Evolutionary conservation across 2,113 vertebrate genomes (phyloP).

Genomic region (Sylvilagus bachmani): DNA sequence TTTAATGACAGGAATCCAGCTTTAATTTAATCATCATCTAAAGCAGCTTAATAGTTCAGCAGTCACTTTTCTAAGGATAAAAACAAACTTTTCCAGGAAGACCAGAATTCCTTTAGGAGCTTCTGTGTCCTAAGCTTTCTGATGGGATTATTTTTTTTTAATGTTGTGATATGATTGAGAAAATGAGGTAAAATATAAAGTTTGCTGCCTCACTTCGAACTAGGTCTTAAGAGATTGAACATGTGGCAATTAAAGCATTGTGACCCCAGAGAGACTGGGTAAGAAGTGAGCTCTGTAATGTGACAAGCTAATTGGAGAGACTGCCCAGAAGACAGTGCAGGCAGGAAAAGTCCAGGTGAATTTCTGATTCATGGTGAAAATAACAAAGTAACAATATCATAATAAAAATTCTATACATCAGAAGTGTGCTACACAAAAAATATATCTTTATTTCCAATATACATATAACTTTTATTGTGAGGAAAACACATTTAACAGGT

Average conservation of each 20-base stretch:
- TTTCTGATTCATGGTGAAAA: background rate
- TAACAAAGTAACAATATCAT: background rate
- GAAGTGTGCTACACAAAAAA: background rate
- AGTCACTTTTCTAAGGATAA: background rate
- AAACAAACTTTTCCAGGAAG: background rate
- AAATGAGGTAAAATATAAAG: background rate
- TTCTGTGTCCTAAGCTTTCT: background rate
- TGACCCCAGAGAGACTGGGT: background rate
- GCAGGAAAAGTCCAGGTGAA: background rate
- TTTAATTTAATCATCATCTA: background rate
- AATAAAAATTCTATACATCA: background rate
- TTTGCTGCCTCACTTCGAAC: background rate
- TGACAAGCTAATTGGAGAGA: background rate
- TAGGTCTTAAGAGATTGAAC: background rate
- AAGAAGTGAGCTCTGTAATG: background rate
- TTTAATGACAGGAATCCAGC: background rate
- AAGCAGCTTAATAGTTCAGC: background rate
- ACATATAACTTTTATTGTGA: background rate
- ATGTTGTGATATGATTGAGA: background rate
- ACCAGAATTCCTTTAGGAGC: background rate
- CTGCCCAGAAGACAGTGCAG: background rate
- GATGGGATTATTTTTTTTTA: background rate
- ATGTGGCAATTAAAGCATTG: background rate
- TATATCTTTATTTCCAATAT: too few species aligned
- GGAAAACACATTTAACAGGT: background rate